These are phyloP conservation scores for Pyrgilauda ruficollis DNA, from an alignment of 2,113 vertebrate species.

Conservation along the genomic window DNA sequence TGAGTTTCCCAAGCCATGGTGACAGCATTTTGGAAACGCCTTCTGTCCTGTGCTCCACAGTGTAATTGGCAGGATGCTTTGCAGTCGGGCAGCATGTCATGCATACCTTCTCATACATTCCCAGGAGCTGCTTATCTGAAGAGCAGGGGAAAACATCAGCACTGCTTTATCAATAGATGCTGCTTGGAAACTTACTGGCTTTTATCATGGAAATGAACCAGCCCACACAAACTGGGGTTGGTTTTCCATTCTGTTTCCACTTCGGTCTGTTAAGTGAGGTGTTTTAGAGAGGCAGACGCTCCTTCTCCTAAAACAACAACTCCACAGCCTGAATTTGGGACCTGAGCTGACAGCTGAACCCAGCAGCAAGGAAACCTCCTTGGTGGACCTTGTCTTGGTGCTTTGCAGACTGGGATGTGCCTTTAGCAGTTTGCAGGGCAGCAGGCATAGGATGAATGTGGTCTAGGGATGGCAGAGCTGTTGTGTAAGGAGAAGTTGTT, in stretches of 20 bases:
- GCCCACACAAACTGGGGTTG: background rate
- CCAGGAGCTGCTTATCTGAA: slow-evolving; percentile 4
- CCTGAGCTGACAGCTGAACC: background rate
- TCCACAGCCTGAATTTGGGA: background rate
- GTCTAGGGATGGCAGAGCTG: background rate
- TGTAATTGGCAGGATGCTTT: background rate
- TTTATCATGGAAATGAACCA: background rate
- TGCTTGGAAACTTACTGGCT: background rate
- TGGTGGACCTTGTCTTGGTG: background rate
- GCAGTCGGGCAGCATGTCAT: background rate
- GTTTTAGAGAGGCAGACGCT: background rate
- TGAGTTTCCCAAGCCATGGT: background rate
- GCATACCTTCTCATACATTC: background rate
- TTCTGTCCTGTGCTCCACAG: background rate
- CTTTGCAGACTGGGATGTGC: background rate
- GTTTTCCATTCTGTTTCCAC: background rate
- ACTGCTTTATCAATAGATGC: background rate
- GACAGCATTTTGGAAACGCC: background rate
- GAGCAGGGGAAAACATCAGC: background rate
- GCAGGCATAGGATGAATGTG: background rate
- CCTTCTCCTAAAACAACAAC: background rate
- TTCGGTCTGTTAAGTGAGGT: background rate
- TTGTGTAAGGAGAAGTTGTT: background rate
- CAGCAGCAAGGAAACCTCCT: background rate
- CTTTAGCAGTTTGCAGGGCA: background rate